These are phyloP conservation scores for Trididemnum clinides DNA, from an alignment of 23 tunicate species.

Conservation along the genomic window DNA sequence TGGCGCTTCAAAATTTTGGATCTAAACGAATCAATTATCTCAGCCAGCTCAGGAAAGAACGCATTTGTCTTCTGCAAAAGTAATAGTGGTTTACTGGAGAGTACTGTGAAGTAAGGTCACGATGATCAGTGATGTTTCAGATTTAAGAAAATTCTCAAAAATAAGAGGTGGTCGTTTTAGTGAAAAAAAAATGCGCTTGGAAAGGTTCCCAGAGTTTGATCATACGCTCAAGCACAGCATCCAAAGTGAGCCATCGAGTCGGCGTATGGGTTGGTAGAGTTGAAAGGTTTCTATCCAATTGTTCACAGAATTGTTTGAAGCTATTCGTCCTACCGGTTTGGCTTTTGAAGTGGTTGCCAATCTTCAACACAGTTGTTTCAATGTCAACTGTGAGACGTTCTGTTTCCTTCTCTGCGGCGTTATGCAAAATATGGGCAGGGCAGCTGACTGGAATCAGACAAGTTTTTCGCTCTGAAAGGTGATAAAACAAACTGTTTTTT, in stretches of 20 bases:
- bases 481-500: constrained; percentile 41
- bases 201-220: constrained; percentile 47
- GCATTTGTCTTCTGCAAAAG: constrained; percentile 39
- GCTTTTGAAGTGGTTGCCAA: constrained; percentile 33
- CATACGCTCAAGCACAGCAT: constrained; percentile 26
- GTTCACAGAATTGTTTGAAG: constrained; percentile 26
- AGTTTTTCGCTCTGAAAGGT: constrained; percentile 27
- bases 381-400: constrained; percentile 23
- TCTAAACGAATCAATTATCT: constrained; percentile 47
- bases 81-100: constrained; percentile 29
- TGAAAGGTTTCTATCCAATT: constrained; percentile 7
- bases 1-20: constrained; percentile 50
- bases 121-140: neutral
- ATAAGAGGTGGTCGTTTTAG: constrained; percentile 8
- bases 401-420: constrained; percentile 29
- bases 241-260: constrained; percentile 26
- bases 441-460: constrained; percentile 38
- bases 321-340: constrained; percentile 28
- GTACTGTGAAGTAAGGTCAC: constrained; percentile 14
- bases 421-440: constrained; percentile 32
- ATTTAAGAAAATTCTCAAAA: constrained; percentile 7
- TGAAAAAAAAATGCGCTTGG: constrained; percentile 10
- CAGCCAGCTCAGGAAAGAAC: constrained; percentile 39
- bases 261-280: constrained; percentile 15
- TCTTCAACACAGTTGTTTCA: constrained; percentile 28